These are phyloP conservation scores for Ectropis grisescens DNA, from an alignment of 1,140 invertebrate genomes.

Conservation along the genomic window DNA sequence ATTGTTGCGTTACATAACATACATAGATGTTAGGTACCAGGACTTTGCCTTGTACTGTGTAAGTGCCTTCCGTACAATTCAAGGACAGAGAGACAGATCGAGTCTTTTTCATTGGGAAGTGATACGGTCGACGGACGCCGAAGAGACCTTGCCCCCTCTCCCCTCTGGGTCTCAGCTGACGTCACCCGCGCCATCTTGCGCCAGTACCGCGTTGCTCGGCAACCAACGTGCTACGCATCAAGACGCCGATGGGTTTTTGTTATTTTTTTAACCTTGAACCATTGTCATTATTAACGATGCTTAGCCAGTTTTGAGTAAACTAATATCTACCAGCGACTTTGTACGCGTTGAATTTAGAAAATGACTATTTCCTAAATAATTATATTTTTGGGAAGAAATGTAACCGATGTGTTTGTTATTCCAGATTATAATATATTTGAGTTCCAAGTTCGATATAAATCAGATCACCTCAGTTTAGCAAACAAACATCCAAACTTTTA, in stretches of 20 bases:
- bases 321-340: too few relatives aligned
- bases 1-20: slow-evolving; percentile 30
- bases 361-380: too few relatives aligned
- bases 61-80: slow-evolving; percentile 40
- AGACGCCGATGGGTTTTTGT: slow-evolving; percentile 2
- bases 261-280: not conserved
- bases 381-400: too few relatives aligned
- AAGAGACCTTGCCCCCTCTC: slow-evolving; percentile 45
- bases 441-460: too few relatives aligned
- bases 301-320: too few relatives aligned
- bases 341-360: too few relatives aligned
- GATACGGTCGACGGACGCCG: slow-evolving; percentile 42
- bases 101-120: slow-evolving; percentile 64
- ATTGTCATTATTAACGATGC: too few relatives aligned
- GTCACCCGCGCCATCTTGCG: slow-evolving; percentile 63
- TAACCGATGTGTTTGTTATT: too few relatives aligned
- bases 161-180: slow-evolving; percentile 33
- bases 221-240: slow-evolving; percentile 38
- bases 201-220: slow-evolving; percentile 53
- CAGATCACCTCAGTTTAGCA: too few relatives aligned
- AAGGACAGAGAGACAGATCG: slow-evolving; percentile 55
- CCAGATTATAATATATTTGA: too few relatives aligned
- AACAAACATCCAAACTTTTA: too few relatives aligned
- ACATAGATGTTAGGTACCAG: too few relatives aligned
- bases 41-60: slow-evolving; percentile 21